A percentile compares a stretch with the other conserved stretches of the same genome.
These are phyloP conservation scores for Thymallus thymallus DNA, from an alignment of 2,113 vertebrate genomes.

Conservation along the genomic window DNA sequence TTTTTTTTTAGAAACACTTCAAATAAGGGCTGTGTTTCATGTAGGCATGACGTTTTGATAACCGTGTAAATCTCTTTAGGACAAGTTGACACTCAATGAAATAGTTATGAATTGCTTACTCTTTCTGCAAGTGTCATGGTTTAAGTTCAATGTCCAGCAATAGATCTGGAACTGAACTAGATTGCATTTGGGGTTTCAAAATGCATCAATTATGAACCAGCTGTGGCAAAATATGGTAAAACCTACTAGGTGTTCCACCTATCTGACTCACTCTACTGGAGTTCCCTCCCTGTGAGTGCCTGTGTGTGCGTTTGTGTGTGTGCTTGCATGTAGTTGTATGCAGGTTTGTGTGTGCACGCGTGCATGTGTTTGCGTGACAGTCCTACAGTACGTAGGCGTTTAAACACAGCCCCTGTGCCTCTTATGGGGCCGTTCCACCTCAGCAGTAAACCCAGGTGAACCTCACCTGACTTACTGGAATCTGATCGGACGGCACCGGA, in stretches of 20 bases:
- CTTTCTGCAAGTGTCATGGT: not conserved
- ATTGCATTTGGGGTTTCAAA: too few relatives aligned
- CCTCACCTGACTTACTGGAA: conserved; percentile 51
- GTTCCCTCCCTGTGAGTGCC: not conserved
- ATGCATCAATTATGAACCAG: too few relatives aligned
- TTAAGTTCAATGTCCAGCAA: not conserved
- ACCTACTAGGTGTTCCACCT: too few relatives aligned
- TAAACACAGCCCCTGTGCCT: conserved; percentile 21
- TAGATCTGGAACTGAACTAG: too few relatives aligned
- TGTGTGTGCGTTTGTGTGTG: not conserved
- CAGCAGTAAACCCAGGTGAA: conserved; percentile 48
- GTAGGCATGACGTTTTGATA: too few relatives aligned
- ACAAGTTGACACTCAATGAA: conserved; percentile 21
- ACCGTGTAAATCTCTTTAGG: conserved; percentile 15
- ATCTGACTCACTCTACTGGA: too few relatives aligned
- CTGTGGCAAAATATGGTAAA: too few relatives aligned
- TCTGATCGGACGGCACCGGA: conserved; percentile 68
- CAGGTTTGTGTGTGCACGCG: not conserved
- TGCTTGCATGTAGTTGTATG: not conserved
- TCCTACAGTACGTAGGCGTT: conserved; percentile 35
- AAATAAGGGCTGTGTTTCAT: too few relatives aligned
- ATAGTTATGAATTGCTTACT: not conserved
- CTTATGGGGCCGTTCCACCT: conserved; percentile 41
- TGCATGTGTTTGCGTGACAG: not conserved
- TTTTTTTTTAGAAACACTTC: too few relatives aligned